Evolutionary conservation across 92 coral and sea anemone genomes (phyloP).

Genomic region (Ricordea florida): DNA sequence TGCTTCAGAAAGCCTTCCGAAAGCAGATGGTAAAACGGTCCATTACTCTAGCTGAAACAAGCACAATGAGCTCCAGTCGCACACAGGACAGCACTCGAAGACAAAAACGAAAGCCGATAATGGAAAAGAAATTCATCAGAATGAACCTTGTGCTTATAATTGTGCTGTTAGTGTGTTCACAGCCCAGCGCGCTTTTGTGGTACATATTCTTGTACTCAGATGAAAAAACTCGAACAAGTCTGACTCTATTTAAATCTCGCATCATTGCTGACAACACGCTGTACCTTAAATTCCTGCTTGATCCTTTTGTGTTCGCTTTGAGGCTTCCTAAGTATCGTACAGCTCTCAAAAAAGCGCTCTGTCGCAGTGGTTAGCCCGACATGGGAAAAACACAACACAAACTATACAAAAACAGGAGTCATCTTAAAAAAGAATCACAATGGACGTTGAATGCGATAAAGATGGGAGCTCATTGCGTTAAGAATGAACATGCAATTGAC

Average conservation of each 20-base stretch:
- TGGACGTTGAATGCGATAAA: neutral
- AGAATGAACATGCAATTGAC: no score
- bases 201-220: constrained; percentile 16
- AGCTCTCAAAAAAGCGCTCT: constrained; percentile 54
- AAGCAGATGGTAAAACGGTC: constrained; percentile 27
- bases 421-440: neutral
- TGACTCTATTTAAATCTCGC: constrained; percentile 15
- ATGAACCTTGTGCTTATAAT: constrained; percentile 52
- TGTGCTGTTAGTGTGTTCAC: constrained; percentile 52
- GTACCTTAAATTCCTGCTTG: constrained; percentile 57
- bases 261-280: constrained; percentile 46
- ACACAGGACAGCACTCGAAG: neutral
- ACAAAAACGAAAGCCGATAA: neutral
- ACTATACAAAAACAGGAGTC: neutral
- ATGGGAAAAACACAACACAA: neutral
- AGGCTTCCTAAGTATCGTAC: constrained; percentile 70
- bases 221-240: neutral
- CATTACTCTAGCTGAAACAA: neutral
- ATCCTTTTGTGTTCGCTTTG: constrained; percentile 72
- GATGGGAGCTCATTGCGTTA: no score
- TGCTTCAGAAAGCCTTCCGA: constrained; percentile 55
- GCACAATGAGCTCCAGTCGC: neutral
- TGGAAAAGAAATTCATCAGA: constrained; percentile 52
- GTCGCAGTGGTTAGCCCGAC: neutral
- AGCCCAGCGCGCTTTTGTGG: constrained; percentile 66